phyloP scores from a whole-genome alignment of 2,797 vertebrate species.

The Aulostomus chinensis region DNA sequence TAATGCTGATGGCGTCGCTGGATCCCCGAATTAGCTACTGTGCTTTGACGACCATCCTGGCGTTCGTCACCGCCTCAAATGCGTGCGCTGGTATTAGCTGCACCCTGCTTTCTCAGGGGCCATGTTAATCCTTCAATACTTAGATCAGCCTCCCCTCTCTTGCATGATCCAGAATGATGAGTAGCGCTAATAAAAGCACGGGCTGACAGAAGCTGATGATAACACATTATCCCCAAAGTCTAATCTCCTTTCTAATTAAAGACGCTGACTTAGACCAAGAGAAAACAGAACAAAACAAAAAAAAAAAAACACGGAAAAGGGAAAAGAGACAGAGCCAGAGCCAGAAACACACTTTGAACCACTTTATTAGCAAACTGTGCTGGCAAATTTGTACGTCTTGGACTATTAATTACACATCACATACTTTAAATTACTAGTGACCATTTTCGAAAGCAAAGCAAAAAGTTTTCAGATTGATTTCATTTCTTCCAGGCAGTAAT shows the following conservation, averaged over 20 bases:
- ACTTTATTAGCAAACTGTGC: constrained; percentile 10
- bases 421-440: constrained; percentile 5
- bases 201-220: constrained; percentile 59
- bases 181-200: constrained; percentile 64
- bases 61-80: constrained; percentile 6
- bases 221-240: constrained; percentile 57
- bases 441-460: background rate
- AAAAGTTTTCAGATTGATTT: background rate
- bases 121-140: constrained; percentile 50
- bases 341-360: constrained; percentile 4
- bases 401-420: constrained; percentile 1
- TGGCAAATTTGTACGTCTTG: constrained; percentile 10
- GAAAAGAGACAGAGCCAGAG: background rate
- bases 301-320: constrained; percentile 19
- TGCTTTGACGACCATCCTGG: constrained; percentile 5
- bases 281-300: constrained; percentile 16
- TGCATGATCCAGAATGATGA: constrained; percentile 46
- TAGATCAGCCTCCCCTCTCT: constrained; percentile 27
- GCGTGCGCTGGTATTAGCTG: constrained; percentile 39
- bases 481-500: no score
- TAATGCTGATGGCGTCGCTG: constrained; percentile 3
- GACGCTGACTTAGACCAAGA: constrained; percentile 31
- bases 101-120: constrained; percentile 29
- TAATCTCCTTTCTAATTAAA: constrained; percentile 68
- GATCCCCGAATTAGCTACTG: constrained; percentile 14